These are phyloP conservation scores for Capra hircus DNA, from an alignment of 2,113 vertebrate genomes.

Conservation along the genomic window DNA sequence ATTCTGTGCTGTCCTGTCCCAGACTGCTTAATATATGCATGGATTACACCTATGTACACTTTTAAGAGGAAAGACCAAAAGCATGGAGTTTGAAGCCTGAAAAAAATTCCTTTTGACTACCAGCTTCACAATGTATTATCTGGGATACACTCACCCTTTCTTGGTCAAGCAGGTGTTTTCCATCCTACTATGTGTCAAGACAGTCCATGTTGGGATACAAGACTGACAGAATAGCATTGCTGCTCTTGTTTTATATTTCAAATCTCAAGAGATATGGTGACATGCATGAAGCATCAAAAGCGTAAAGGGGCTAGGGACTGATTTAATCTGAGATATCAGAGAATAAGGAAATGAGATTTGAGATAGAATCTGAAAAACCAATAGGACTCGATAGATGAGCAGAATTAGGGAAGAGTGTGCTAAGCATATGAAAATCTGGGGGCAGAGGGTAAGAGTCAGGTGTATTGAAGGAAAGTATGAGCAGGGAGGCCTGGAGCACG, in stretches of 20 bases:
- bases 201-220: background rate
- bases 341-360: background rate
- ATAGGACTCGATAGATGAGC: background rate
- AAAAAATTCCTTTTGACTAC: background rate
- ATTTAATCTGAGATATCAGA: background rate
- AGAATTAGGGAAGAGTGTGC: background rate
- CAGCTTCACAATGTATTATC: background rate
- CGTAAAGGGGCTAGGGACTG: background rate
- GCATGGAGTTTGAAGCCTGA: too few relatives aligned
- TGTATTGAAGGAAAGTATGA: background rate
- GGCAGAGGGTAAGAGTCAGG: background rate
- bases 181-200: background rate
- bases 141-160: background rate
- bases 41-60: background rate
- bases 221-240: background rate
- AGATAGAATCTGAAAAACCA: background rate
- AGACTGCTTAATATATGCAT: background rate
- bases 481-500: accelerated
- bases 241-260: background rate
- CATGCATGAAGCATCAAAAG: background rate
- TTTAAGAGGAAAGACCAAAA: background rate
- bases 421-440: background rate
- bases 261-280: background rate
- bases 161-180: background rate
- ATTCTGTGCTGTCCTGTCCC: background rate